Evolutionary conservation across 2,113 vertebrate species (phyloP).

Genomic region (Epinephelus cyanopodus): DNA sequence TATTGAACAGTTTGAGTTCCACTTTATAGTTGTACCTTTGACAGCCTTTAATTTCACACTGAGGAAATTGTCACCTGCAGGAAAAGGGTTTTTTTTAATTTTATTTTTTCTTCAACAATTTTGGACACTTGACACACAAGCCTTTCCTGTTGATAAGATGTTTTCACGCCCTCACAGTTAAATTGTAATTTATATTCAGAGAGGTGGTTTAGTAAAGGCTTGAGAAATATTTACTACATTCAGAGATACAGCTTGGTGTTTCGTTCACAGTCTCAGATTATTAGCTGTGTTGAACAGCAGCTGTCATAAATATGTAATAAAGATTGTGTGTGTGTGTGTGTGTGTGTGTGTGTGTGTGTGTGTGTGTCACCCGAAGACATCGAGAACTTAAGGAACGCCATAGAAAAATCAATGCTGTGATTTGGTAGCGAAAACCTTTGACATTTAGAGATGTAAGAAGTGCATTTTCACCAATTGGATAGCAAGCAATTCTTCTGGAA

Average conservation of each 20-base stretch:
- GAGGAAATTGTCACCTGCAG: slow-evolving; percentile 46
- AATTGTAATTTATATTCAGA: slow-evolving; percentile 3
- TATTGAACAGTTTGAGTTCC: slow-evolving; percentile 30
- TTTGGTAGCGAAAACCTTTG: too few species aligned
- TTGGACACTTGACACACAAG: slow-evolving; percentile 17
- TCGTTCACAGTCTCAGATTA: background rate
- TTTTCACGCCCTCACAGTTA: background rate
- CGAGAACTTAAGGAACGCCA: too few species aligned
- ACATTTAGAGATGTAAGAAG: too few species aligned
- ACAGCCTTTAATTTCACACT: slow-evolving; percentile 60
- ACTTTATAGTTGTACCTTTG: slow-evolving; percentile 46
- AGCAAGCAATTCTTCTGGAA: too few species aligned
- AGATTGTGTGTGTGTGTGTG: too few species aligned
- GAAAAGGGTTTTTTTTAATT: background rate
- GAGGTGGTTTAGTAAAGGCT: background rate
- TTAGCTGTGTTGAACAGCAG: background rate
- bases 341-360: too few species aligned
- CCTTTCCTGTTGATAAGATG: slow-evolving; percentile 16
- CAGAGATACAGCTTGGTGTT: background rate
- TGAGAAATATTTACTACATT: background rate
- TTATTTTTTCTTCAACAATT: slow-evolving; percentile 3
- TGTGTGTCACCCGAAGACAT: too few species aligned
- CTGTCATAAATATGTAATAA: too few species aligned
- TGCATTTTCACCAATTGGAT: too few species aligned
- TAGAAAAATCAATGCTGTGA: too few species aligned